Conservation (phyloP, 2,888 invertebrate genomes). For the Carterocephalus palaemon region DNA sequence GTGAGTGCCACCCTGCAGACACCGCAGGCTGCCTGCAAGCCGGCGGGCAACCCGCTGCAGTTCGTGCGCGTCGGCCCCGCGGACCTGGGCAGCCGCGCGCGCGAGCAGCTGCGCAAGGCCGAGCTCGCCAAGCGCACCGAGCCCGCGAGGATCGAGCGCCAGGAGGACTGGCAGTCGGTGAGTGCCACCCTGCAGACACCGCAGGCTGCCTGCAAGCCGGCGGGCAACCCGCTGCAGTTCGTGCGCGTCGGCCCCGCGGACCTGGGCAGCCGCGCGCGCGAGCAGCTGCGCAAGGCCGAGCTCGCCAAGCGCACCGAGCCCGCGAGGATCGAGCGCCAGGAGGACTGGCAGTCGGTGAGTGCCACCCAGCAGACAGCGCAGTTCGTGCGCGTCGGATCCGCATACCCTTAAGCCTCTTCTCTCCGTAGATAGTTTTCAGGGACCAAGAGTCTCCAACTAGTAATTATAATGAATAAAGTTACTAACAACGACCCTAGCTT, state of each 20-base stretch:
- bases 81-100: slow-evolving; percentile 89
- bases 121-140: slow-evolving; percentile 91
- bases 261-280: slow-evolving; percentile 89
- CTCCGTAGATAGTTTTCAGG: no score
- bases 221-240: slow-evolving; percentile 92
- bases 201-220: slow-evolving; percentile 91
- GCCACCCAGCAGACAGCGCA: no score
- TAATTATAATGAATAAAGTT: no score
- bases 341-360: slow-evolving; percentile 95
- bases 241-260: slow-evolving; percentile 93
- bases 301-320: slow-evolving; percentile 90
- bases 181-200: no score
- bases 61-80: slow-evolving; percentile 94
- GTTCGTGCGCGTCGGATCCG: slow-evolving; percentile 93
- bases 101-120: slow-evolving; percentile 90
- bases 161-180: slow-evolving; percentile 96
- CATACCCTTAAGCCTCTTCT: no score
- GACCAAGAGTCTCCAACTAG: no score
- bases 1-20: slow-evolving; percentile 81
- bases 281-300: slow-evolving; percentile 90
- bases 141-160: slow-evolving; percentile 88
- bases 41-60: slow-evolving; percentile 91
- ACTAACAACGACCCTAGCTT: no score
- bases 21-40: no score
- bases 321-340: slow-evolving; percentile 88